Evolutionary conservation across 2,888 invertebrate genomes (phyloP), one percentile per base, ranked within the genome.

Genomic region (Philereme transversata): DNA sequence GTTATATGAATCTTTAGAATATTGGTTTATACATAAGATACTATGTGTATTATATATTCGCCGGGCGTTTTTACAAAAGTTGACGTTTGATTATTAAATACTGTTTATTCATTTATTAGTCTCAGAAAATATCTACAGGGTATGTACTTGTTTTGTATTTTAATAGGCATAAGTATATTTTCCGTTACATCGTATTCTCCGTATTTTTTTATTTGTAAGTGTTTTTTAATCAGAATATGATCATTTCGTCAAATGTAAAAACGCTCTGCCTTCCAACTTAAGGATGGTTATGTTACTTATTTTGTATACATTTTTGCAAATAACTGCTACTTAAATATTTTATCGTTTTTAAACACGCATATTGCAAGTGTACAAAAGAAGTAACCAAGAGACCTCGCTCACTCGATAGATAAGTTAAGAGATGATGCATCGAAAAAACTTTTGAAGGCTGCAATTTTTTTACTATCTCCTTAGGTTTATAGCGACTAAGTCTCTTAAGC

Each of bases 1-100:
- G 75, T 22, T 52, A 47, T 9, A 34, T 49, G 33, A 78, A 82
- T 83, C 83, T 87, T 83, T 81, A 73, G 83, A 84, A 85, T 86
- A 86, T 87, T 87, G 84, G 81, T 84, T 84, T 54, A 35, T 52
- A 57, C 33, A 45, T 45, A 35, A 9, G 22, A 43, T 10, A 51
- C 41, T 59, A 45, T 33, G 6, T 45, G 22, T 48, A 34, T 57
- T 55, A 45, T 51, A 45, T 49, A 41, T 33, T 47, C 8, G 35
- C 22, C 7, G 35, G 38, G 40, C 50, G 40, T 50, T 44, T 56
- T 56, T 49, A 44, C 35, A 49, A n/a, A 50, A 38, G 40, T 8
- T 38, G 11, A 40, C 11, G 6, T 22, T 22, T 22, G 22, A 22
- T 22, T 3, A 22, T 22, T 22, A 22, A 22, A 22, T 22, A 22